A percentile compares a stretch with the other conserved stretches of the same genome.
Evolutionary conservation across 2,888 invertebrate species (phyloP).

Genomic region (Biston betularia): DNA sequence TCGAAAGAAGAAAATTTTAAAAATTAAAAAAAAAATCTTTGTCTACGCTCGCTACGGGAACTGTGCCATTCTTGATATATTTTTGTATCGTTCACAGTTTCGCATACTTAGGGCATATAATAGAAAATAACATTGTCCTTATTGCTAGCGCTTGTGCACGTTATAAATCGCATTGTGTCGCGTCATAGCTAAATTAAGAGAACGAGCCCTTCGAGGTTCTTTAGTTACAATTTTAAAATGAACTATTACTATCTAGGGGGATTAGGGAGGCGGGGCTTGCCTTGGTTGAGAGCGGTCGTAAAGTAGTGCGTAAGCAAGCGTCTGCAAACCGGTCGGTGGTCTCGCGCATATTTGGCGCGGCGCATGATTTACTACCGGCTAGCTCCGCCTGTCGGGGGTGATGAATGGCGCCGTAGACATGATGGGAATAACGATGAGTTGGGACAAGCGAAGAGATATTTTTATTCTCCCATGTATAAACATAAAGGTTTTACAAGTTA

Average conservation of each 20-base stretch:
- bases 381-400: slow-evolving; percentile 70
- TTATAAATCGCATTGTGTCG: not conserved
- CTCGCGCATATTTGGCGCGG: slow-evolving; percentile 10
- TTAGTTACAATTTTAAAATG: not conserved
- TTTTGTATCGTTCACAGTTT: no score
- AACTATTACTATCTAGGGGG: not conserved
- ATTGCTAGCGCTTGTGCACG: not conserved
- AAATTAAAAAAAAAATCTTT: no score
- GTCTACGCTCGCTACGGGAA: no score
- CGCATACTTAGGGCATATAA: no score
- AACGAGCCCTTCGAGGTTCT: no score
- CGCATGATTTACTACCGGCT: slow-evolving; percentile 66
- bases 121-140: no score
- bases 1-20: no score
- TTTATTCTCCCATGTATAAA: not conserved
- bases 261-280: slow-evolving; percentile 2
- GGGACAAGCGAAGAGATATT: not conserved
- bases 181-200: not conserved
- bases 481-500: not conserved
- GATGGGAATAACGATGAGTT: slow-evolving; percentile 4
- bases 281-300: not conserved
- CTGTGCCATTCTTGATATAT: no score
- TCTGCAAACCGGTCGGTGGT: not conserved
- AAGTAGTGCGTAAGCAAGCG: not conserved
- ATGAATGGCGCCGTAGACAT: slow-evolving; percentile 56